Evolutionary conservation across 2,888 invertebrate genomes (phyloP).

Genomic region (Steinernema carpocapsae): DNA sequence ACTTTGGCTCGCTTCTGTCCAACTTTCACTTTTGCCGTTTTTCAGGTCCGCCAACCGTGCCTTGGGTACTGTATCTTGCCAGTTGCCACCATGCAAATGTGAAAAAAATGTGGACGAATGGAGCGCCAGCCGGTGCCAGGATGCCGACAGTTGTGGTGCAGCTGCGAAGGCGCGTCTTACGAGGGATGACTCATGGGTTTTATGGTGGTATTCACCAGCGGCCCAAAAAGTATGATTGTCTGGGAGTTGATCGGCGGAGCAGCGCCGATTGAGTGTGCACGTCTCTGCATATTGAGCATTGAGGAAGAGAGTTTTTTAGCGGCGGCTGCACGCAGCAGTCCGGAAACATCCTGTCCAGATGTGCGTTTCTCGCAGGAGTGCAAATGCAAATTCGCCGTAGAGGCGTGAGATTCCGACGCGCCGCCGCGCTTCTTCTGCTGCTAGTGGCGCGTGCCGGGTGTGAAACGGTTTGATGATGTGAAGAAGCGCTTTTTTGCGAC

Average conservation of each 20-base stretch:
- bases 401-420: no score
- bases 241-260: not conserved
- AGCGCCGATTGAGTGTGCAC: no score
- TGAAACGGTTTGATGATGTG: conserved; percentile 9
- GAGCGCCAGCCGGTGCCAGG: conserved; percentile 13
- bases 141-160: conserved; percentile 22
- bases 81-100: not conserved
- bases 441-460: not conserved
- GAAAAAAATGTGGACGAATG: not conserved
- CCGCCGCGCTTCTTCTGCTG: not conserved
- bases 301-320: not conserved
- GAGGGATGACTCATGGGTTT: conserved; percentile 27
- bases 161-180: conserved; percentile 23
- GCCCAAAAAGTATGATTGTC: conserved; percentile 26
- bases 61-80: not conserved
- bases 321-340: not conserved
- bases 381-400: conserved; percentile 14
- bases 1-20: not conserved
- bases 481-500: not conserved
- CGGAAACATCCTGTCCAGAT: conserved; percentile 30
- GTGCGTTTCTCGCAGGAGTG: not conserved
- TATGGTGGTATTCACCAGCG: conserved; percentile 28
- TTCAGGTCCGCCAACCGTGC: no score
- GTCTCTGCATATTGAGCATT: no score
- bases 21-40: not conserved